Evolutionary conservation across 1,140 invertebrate genomes (phyloP).

Genomic region (Danaus plexippus): DNA sequence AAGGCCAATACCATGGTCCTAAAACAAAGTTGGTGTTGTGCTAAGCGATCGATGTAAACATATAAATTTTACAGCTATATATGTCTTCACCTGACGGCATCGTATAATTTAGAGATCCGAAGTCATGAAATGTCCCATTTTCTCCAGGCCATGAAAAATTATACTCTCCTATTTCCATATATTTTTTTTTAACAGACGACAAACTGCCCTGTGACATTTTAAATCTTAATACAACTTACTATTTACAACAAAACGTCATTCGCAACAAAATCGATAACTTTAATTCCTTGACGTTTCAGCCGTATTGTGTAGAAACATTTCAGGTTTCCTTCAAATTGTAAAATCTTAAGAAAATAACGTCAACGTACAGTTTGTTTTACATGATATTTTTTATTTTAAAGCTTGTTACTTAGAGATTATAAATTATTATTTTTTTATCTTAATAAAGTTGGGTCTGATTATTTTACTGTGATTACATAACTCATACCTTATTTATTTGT

Average conservation of each 20-base stretch:
- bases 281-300: slow-evolving; percentile 17
- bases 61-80: slow-evolving; percentile 7
- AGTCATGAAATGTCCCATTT: slow-evolving; percentile 61
- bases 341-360: too few relatives aligned
- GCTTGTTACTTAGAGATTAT: too few relatives aligned
- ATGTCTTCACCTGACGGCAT: slow-evolving; percentile 53
- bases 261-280: slow-evolving; percentile 65
- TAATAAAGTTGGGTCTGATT: too few relatives aligned
- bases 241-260: slow-evolving; percentile 20
- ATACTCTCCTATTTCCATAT: slow-evolving; percentile 57
- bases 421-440: too few relatives aligned
- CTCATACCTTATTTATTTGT: too few relatives aligned
- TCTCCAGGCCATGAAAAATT: slow-evolving; percentile 67
- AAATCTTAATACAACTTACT: slow-evolving; percentile 2
- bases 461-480: too few relatives aligned
- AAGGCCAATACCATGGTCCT: slow-evolving; percentile 76
- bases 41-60: background rate
- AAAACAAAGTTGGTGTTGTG: slow-evolving; percentile 18
- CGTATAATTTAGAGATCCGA: slow-evolving; percentile 60
- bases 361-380: too few relatives aligned
- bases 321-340: too few relatives aligned
- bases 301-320: too few relatives aligned
- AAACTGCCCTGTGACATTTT: slow-evolving; percentile 46
- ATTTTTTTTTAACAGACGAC: slow-evolving; percentile 42
- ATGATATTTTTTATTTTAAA: too few relatives aligned